These are phyloP conservation scores for Phylloscopus trochilus DNA, from an alignment of 2,113 vertebrate genomes.

Conservation along the genomic window DNA sequence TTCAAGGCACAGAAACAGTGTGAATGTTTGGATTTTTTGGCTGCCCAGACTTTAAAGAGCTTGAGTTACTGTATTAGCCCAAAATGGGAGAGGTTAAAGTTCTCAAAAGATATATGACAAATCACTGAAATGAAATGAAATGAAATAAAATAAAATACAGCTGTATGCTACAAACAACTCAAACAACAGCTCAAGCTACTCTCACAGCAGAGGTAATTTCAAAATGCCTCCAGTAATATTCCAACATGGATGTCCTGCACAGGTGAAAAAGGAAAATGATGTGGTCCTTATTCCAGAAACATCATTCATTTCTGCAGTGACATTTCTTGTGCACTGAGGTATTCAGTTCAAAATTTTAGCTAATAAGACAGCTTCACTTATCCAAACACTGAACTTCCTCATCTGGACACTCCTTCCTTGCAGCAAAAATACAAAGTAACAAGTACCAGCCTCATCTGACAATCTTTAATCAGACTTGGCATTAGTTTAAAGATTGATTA, in stretches of 20 bases:
- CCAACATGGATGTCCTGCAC: neutral
- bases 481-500: conserved; percentile 53
- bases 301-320: neutral
- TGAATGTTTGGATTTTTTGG: conserved; percentile 52
- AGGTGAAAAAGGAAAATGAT: neutral
- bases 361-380: neutral
- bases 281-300: neutral
- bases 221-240: neutral
- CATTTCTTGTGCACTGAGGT: neutral
- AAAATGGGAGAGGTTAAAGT: neutral
- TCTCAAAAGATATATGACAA: neutral
- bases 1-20: conserved; percentile 17
- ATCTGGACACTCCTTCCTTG: neutral
- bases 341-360: neutral
- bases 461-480: conserved; percentile 34
- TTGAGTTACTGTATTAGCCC: neutral
- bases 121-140: neutral
- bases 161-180: neutral
- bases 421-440: conserved; percentile 2
- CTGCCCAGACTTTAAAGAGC: neutral
- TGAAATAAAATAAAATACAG: neutral
- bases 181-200: neutral
- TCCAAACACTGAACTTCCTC: neutral
- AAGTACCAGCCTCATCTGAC: neutral
- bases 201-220: neutral